Evolutionary conservation across 2,797 vertebrate genomes (phyloP).

Genomic region (Catostomus latipinnis): DNA sequence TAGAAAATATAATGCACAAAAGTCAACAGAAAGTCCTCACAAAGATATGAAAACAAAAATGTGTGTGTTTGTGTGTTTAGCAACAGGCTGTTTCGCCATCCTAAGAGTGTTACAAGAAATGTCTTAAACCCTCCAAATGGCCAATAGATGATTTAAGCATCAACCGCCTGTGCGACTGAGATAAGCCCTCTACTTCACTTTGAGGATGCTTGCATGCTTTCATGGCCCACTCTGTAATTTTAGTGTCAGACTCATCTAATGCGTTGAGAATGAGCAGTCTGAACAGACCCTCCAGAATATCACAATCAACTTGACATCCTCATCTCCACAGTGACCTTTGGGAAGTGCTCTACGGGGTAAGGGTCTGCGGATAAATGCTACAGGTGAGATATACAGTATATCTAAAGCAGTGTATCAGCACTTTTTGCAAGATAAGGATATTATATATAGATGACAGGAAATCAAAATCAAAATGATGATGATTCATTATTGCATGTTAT

Average conservation of each 20-base stretch:
- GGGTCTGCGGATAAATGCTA: background rate
- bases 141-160: slow-evolving; percentile 52
- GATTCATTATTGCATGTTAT: too few relatives aligned
- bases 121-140: slow-evolving; percentile 18
- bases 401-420: too few relatives aligned
- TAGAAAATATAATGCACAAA: too few relatives aligned
- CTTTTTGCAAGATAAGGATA: background rate
- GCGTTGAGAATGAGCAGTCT: slow-evolving; percentile 29
- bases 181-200: slow-evolving; percentile 57
- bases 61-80: too few relatives aligned
- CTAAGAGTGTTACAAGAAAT: background rate
- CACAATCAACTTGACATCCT: slow-evolving; percentile 16
- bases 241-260: slow-evolving; percentile 34
- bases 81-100: too few relatives aligned
- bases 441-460: background rate
- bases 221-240: slow-evolving; percentile 46
- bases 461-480: too few relatives aligned
- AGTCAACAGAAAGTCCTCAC: too few relatives aligned
- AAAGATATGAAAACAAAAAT: too few relatives aligned
- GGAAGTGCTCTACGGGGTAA: background rate
- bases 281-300: slow-evolving; percentile 19
- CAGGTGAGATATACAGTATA: background rate
- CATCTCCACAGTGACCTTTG: slow-evolving; percentile 46
- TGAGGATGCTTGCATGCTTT: slow-evolving; percentile 39
- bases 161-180: slow-evolving; percentile 46